A percentile compares a stretch with the other conserved stretches of the same genome.
phyloP scores from a whole-genome alignment of 2,113 vertebrate genomes.

The Ciconia stormi region DNA sequence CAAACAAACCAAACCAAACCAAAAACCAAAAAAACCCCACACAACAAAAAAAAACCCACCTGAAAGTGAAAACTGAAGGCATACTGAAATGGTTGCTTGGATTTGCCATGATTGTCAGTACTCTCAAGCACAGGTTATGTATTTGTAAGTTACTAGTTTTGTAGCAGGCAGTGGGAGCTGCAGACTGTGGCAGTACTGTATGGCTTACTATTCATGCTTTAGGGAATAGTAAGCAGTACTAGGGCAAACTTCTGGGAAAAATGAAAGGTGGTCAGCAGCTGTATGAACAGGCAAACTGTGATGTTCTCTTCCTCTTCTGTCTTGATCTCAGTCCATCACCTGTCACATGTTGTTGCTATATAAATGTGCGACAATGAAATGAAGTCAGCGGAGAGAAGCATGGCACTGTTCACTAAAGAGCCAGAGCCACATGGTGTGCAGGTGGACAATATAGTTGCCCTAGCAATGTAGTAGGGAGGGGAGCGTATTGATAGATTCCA shows the following conservation, averaged over 20 bases:
- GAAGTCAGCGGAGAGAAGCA: neutral
- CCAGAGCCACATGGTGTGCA: slow-evolving; percentile 14
- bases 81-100: neutral
- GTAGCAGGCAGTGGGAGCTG: neutral
- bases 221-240: no score
- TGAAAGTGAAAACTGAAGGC: neutral
- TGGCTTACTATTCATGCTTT: neutral
- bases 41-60: neutral
- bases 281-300: neutral
- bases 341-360: neutral
- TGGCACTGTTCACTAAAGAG: neutral
- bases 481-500: neutral
- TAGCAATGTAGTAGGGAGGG: neutral
- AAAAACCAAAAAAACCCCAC: no score
- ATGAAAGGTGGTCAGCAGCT: slow-evolving; percentile 38
- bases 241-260: neutral
- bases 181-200: neutral
- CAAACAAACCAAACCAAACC: neutral
- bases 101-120: rapidly evolving
- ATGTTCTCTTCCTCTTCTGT: neutral
- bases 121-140: neutral
- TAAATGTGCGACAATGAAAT: neutral
- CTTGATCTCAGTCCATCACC: neutral
- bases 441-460: neutral
- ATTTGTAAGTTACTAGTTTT: neutral